Conservation (phyloP, 2,888 invertebrate genomes). For the Leuctra nigra region DNA sequence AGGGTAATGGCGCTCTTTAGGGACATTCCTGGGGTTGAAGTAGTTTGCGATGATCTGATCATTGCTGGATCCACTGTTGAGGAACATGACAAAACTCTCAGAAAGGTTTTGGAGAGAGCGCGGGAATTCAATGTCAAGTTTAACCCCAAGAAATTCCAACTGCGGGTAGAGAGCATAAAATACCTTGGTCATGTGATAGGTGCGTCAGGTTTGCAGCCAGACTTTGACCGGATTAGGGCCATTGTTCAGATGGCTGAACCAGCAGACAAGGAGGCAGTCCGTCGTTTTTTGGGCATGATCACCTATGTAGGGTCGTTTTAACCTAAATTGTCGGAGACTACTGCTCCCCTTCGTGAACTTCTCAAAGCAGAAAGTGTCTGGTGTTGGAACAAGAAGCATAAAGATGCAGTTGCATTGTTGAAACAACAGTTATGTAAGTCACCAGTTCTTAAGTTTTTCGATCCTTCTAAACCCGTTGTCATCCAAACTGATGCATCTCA, state of each 20-base stretch:
- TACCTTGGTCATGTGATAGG: conserved; percentile 10
- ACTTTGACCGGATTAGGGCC: not conserved
- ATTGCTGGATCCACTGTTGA: conserved; percentile 20
- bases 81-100: conserved; percentile 23
- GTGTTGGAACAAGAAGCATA: conserved; percentile 11
- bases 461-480: not conserved
- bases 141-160: conserved; percentile 14
- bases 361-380: conserved; percentile 12
- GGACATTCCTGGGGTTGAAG: conserved; percentile 21
- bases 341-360: conserved; percentile 22
- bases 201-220: not conserved
- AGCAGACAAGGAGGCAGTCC: conserved; percentile 5
- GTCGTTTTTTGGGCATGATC: conserved; percentile 17
- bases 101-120: conserved; percentile 14
- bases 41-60: conserved; percentile 24
- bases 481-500: conserved; percentile 7
- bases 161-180: not conserved
- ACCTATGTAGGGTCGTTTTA: conserved; percentile 16
- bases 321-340: conserved; percentile 8
- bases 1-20: conserved; percentile 21
- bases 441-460: conserved; percentile 17
- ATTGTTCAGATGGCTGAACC: not conserved
- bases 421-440: conserved; percentile 20
- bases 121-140: conserved; percentile 1
- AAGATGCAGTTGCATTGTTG: conserved; percentile 17